Evolutionary conservation across 1,140 invertebrate genomes (phyloP).

Genomic region (Lepidurus packardi): DNA sequence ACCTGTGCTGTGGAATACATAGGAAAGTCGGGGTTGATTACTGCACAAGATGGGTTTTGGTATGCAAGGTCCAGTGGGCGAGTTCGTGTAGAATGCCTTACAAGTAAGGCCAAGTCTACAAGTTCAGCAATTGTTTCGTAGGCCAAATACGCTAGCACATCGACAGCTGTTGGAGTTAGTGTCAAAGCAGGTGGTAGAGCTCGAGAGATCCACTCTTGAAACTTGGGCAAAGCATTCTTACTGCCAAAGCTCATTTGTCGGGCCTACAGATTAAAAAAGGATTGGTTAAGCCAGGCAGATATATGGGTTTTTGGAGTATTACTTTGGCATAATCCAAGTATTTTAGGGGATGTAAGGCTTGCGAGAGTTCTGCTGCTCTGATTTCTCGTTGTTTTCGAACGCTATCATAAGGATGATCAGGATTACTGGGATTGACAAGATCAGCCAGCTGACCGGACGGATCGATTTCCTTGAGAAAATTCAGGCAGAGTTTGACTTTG

Average conservation of each 20-base stretch:
- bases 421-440: slow-evolving; percentile 26
- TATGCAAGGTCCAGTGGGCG: slow-evolving; percentile 44
- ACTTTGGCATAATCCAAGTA: slow-evolving; percentile 31
- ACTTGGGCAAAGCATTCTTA: slow-evolving; percentile 48
- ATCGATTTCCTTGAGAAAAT: slow-evolving; percentile 26
- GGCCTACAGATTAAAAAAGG: slow-evolving; percentile 43
- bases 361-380: slow-evolving; percentile 24
- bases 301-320: neutral
- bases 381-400: slow-evolving; percentile 27
- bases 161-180: slow-evolving; percentile 49
- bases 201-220: slow-evolving; percentile 51
- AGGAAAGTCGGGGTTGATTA: slow-evolving; percentile 4
- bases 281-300: neutral
- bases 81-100: slow-evolving; percentile 54
- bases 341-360: slow-evolving; percentile 23
- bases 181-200: slow-evolving; percentile 48
- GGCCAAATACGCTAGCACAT: slow-evolving; percentile 57
- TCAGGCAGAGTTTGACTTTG: slow-evolving; percentile 23
- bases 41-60: neutral
- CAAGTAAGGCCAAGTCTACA: slow-evolving; percentile 57
- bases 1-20: neutral
- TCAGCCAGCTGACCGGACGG: slow-evolving; percentile 23
- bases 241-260: slow-evolving; percentile 49
- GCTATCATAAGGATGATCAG: slow-evolving; percentile 10
- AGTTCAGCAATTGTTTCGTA: slow-evolving; percentile 64